Percentiles rank a stretch among this genome's conserved stretches.
Conservation (phyloP, 2,797 vertebrate species). For the Gymnothorax javanicus region DNA sequence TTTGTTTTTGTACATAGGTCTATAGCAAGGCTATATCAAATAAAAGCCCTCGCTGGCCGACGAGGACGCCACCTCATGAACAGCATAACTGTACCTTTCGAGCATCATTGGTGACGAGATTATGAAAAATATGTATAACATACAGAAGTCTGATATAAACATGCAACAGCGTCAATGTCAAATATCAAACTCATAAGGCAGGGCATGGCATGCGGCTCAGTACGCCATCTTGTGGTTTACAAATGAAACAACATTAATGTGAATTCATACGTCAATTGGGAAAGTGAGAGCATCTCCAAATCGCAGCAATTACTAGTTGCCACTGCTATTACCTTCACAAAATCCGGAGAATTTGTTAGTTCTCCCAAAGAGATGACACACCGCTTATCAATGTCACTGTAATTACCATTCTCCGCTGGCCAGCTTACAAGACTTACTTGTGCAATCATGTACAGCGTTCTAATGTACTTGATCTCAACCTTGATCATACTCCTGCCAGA, state of each 20-base stretch:
- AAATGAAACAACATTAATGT: background rate
- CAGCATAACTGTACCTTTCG: background rate
- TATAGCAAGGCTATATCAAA: background rate
- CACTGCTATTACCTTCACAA: background rate
- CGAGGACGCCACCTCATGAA: background rate
- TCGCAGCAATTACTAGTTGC: background rate
- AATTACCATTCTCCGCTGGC: no score
- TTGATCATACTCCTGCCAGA: no score
- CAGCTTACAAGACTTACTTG: no score
- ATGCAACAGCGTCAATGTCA: background rate
- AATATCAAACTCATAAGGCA: background rate
- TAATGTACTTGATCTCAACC: no score
- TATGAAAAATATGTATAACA: no score
- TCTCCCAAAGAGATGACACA: background rate
- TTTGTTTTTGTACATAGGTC: background rate
- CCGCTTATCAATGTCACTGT: background rate
- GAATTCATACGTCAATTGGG: background rate
- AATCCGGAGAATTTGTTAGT: background rate
- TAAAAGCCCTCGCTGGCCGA: background rate
- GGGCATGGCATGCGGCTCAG: background rate
- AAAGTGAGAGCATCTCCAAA: background rate
- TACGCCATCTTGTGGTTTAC: slow-evolving; percentile 11
- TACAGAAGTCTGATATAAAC: background rate
- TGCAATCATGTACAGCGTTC: no score
- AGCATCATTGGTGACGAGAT: no score